Evolutionary conservation across 1,140 invertebrate genomes (phyloP), one percentile per base, ranked within the genome.

Genomic region (Drosophila nikananu): DNA sequence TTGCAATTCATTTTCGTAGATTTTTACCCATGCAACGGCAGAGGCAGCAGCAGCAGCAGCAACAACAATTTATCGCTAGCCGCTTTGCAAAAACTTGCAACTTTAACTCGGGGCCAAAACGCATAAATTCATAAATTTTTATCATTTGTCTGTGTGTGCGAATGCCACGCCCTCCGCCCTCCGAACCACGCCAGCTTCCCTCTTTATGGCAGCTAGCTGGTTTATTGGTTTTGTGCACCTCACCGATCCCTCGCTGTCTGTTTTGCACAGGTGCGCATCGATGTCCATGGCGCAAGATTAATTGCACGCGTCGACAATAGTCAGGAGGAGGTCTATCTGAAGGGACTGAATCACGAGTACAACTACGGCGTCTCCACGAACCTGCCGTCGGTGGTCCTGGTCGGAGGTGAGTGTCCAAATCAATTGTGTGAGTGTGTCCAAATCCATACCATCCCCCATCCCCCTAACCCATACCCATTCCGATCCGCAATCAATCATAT

Each of bases 311-410:
- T 98, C n/a, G 97, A 98, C 93, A 95, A 96, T 80, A 94, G 96
- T 65, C 95, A 96, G 84, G 95, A 96, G 74, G 97, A 97, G 93
- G 96, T 96, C 1, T 96, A 95, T 91, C 93, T 97, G 63, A 95
- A 97, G 93, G 96, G 97, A 68, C 93, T 98, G 48, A 95, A 96
- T 93, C 95, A 96, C 82, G 95, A 96, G 84, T 96, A 95, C 42
- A 97, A 97, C 93, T 98, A 98, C 91, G 96, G 97, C 27, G 96
- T 97, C 15, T 95, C 96, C 32, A 95, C 96, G 75, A 97, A 97
- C 92, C 94, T 97, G 39, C 96, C 96, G 39, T 98, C 97, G 4
- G 97, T 97, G 27, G 97, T 98, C 73, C 94, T 98, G 63, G 97
- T 98, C 92, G 97, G 97, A 95, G 97, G 97, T 97, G 93, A 94